phyloP scores from a whole-genome alignment of 2,888 invertebrate genomes.

The Tribolium freemani region DNA sequence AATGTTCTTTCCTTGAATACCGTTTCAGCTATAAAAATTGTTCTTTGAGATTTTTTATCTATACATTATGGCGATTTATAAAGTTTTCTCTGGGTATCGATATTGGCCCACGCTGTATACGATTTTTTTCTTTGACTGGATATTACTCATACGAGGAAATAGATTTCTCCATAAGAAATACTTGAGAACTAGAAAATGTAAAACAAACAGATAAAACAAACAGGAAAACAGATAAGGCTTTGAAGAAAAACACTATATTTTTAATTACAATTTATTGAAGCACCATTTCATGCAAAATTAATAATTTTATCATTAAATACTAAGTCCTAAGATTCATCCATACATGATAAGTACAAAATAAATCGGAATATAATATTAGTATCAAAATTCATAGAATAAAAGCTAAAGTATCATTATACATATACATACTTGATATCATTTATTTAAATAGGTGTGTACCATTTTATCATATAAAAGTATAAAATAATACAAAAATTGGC shows the following conservation, averaged over 20 bases:
- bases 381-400: constrained; percentile 54
- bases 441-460: constrained; percentile 57
- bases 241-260: not conserved
- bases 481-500: constrained; percentile 66
- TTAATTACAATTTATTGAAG: constrained; percentile 61
- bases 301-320: constrained; percentile 51
- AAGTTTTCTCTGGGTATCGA: too few species aligned
- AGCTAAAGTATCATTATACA: constrained; percentile 48
- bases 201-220: not conserved
- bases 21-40: too few species aligned
- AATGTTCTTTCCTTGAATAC: too few species aligned
- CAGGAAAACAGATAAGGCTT: not conserved
- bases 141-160: too few species aligned
- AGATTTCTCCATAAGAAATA: too few species aligned
- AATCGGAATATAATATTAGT: constrained; percentile 56
- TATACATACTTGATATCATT: constrained; percentile 45
- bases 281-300: constrained; percentile 66
- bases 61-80: too few species aligned
- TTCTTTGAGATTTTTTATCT: too few species aligned
- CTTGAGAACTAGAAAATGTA: not conserved
- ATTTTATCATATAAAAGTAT: constrained; percentile 64
- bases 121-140: too few species aligned
- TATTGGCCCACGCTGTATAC: too few species aligned
- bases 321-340: constrained; percentile 49
- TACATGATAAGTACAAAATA: constrained; percentile 64